Conservation (phyloP, 1,140 invertebrate species). For the Camponotus pennsylvanicus region DNA sequence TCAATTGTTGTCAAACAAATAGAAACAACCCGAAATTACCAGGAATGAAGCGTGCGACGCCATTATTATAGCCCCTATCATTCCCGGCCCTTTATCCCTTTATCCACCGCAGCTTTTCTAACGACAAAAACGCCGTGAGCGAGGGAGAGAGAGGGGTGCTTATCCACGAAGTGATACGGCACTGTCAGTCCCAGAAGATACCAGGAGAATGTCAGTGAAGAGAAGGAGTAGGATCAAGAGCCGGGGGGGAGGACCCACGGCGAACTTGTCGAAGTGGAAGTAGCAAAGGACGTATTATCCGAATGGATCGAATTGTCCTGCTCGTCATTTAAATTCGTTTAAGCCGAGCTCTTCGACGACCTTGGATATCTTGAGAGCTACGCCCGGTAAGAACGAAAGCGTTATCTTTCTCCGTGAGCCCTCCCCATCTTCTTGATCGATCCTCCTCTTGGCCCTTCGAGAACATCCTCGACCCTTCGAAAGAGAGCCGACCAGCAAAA, state of each 20-base stretch:
- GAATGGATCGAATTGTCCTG: slow-evolving; percentile 65
- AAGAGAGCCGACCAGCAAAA: slow-evolving; percentile 33
- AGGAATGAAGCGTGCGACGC: slow-evolving; percentile 24
- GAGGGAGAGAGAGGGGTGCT: slow-evolving; percentile 30
- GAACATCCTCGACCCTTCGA: slow-evolving; percentile 54
- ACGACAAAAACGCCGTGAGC: slow-evolving; percentile 33
- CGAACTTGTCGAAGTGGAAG: slow-evolving; percentile 37
- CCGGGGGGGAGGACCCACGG: background rate
- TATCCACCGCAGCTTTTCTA: slow-evolving; percentile 45
- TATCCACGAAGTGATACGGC: slow-evolving; percentile 54
- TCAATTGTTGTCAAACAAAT: background rate
- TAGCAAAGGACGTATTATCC: slow-evolving; percentile 50
- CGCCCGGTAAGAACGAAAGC: background rate
- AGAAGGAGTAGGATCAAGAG: slow-evolving; percentile 4
- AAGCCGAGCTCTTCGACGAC: slow-evolving; percentile 49
- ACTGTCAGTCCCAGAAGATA: slow-evolving; percentile 57
- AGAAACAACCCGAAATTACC: slow-evolving; percentile 34
- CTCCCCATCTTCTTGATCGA: slow-evolving; percentile 43
- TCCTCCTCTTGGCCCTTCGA: slow-evolving; percentile 44
- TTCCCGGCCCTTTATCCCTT: slow-evolving; percentile 31
- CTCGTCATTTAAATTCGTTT: slow-evolving; percentile 74
- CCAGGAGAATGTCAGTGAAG: slow-evolving; percentile 23
- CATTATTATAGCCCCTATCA: slow-evolving; percentile 51
- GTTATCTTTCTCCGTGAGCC: slow-evolving; percentile 50
- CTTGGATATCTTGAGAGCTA: slow-evolving; percentile 36